Evolutionary conservation across 2,888 invertebrate genomes (phyloP).

Genomic region (Drosophila robusta): DNA sequence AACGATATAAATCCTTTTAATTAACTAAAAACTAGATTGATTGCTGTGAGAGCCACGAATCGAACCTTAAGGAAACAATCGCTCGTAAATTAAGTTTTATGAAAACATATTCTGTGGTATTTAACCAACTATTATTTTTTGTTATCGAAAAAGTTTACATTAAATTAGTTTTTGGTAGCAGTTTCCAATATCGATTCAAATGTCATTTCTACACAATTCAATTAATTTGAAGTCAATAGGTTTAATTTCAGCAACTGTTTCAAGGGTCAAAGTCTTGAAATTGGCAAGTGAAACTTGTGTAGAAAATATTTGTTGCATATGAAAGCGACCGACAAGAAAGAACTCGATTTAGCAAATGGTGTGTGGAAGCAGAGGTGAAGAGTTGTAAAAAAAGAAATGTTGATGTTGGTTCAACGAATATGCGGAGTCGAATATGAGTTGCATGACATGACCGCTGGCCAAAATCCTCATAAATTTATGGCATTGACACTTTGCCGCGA

Average conservation of each 20-base stretch:
- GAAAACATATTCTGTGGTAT: no score
- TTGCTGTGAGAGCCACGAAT: no score
- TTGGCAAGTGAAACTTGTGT: slow-evolving; percentile 2
- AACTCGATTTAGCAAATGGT: slow-evolving; percentile 5
- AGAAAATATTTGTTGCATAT: not conserved
- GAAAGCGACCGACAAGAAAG: not conserved
- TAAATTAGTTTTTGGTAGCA: no score
- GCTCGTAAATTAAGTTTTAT: no score
- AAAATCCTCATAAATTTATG: slow-evolving; percentile 78
- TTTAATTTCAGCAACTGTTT: not conserved
- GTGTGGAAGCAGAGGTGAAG: slow-evolving; percentile 36
- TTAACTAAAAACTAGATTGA: no score
- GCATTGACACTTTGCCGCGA: slow-evolving; percentile 73
- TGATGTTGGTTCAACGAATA: slow-evolving; percentile 8
- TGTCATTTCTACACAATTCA: not conserved
- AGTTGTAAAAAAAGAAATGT: slow-evolving; percentile 34
- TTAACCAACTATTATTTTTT: no score
- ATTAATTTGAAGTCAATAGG: not conserved
- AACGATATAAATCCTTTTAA: no score
- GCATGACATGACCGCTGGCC: slow-evolving; percentile 66
- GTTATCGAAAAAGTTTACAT: no score
- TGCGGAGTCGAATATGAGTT: slow-evolving; percentile 35
- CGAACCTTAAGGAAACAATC: no score
- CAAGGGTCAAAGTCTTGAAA: slow-evolving; percentile 1
- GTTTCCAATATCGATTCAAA: no score